Evolutionary conservation across 2,113 vertebrate genomes (phyloP), one percentile per base, ranked within the genome.

Genomic region (Baryphthengus martii): DNA sequence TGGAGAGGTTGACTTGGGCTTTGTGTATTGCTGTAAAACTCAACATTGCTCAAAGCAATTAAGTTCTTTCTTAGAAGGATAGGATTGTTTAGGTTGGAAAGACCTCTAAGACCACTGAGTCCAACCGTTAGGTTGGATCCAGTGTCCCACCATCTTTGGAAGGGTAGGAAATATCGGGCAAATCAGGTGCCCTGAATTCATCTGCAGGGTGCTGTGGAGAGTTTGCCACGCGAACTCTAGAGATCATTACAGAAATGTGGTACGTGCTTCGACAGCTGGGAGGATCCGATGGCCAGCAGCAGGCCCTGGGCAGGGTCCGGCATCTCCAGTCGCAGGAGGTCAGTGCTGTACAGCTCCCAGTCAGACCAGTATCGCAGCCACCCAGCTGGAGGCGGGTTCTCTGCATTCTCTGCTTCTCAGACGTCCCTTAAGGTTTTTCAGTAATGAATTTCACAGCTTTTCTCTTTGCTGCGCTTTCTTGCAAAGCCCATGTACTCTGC

Each of bases 201-300:
- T 15, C 2, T 39, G 61, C 26, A 16, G 44, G 11, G 18, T 5
- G 53, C 49, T 72, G 44, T 35, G 74, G 85, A 16, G 65, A 72
- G 74, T 85, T 68, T 74, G 40, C 35, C 6, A 2, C 0, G 13
- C 17, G 39, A 55, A 26, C 2, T 4, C 25, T 3, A 12, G 52
- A 68, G 56, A 67, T 17, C 0, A 1, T 29, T 16, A 16, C 0
- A 6, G 33, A 47, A 45, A 39, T 1, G 3, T 14, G 44, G 44
- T 26, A 11, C 5, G 33, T 18, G 61, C 42, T 35, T 10, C 17
- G 21, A 1, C 2, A 24, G n/a, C 2, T 2, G 20, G 14, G 17
- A 74, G 9, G 31, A 53, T 17, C n/a, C 4, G 4, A 18, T 1
- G 6, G 75, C 4, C 33, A 13, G 56, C 37, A 50, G 63, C 25